Evolutionary conservation across 2,888 invertebrate genomes (phyloP).

Genomic region (Ariolimax columbianus): DNA sequence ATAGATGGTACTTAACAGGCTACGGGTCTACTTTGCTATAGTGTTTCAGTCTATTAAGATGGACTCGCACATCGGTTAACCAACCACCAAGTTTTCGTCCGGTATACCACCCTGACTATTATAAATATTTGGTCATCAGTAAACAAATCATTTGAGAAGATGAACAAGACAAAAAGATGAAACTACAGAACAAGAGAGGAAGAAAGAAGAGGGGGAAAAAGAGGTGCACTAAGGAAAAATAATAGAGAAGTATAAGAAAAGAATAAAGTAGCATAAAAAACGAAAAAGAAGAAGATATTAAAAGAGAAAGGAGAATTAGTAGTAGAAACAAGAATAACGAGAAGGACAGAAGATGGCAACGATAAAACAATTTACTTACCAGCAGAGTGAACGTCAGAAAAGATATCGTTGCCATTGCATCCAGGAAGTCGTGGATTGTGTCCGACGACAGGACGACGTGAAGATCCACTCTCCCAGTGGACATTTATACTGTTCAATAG

Average conservation of each 20-base stretch:
- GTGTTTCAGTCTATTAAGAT: too few relatives aligned
- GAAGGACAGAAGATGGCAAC: not conserved
- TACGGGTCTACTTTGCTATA: too few relatives aligned
- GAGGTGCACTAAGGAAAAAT: not conserved
- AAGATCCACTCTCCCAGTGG: not conserved
- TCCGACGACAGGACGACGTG: slow-evolving; percentile 19
- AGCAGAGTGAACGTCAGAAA: not conserved
- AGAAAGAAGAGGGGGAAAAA: too few relatives aligned
- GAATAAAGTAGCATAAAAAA: too few relatives aligned
- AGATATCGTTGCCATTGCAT: not conserved
- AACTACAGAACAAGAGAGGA: too few relatives aligned
- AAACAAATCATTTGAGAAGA: too few relatives aligned
- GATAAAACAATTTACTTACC: slow-evolving; percentile 10
- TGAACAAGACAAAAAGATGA: too few relatives aligned
- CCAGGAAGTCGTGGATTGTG: not conserved
- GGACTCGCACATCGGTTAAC: too few relatives aligned
- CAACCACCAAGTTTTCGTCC: too few relatives aligned
- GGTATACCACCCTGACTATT: too few relatives aligned
- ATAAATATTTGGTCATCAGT: too few relatives aligned
- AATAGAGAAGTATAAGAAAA: not conserved
- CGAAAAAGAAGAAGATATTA: not conserved
- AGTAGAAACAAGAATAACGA: not conserved
- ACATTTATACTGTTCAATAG: slow-evolving; percentile 12
- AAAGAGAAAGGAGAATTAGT: not conserved
- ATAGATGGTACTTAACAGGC: too few relatives aligned